phyloP scores from a whole-genome alignment of 2,797 vertebrate species.

The Yasuhikotakia modesta region DNA sequence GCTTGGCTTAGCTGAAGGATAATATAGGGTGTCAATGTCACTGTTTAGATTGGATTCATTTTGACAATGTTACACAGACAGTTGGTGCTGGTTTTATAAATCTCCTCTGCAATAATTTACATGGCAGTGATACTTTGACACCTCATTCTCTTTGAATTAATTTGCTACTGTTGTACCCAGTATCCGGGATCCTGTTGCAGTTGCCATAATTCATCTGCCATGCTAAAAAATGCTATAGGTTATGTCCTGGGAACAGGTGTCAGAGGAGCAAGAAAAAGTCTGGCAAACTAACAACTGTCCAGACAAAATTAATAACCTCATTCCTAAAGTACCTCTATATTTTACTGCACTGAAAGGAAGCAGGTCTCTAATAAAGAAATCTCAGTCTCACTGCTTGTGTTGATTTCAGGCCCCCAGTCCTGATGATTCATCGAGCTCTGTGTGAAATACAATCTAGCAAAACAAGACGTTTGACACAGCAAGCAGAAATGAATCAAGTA shows the following conservation, averaged over 20 bases:
- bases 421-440: constrained; percentile 36
- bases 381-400: constrained; percentile 10
- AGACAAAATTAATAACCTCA: constrained; percentile 48
- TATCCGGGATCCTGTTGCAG: constrained; percentile 12
- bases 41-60: constrained; percentile 5
- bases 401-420: constrained; percentile 20
- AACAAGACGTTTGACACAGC: constrained; percentile 2
- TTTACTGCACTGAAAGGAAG: constrained; percentile 26
- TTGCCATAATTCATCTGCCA: constrained; percentile 46
- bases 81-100: not conserved
- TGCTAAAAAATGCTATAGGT: constrained; percentile 43
- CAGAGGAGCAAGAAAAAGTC: not conserved
- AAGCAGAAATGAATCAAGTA: not conserved
- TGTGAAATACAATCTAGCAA: constrained; percentile 1
- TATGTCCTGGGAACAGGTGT: constrained; percentile 37
- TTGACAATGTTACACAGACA: not conserved
- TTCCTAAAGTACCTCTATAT: constrained; percentile 35
- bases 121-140: constrained; percentile 31
- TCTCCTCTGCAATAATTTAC: constrained; percentile 9
- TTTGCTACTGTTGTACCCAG: constrained; percentile 39
- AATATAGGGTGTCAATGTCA: constrained; percentile 28
- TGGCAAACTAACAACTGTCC: constrained; percentile 22
- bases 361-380: constrained; percentile 20
- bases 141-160: constrained; percentile 12
- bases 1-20: constrained; percentile 26